Evolutionary conservation across 2,797 vertebrate genomes (phyloP).

Genomic region (Hirundo rustica): DNA sequence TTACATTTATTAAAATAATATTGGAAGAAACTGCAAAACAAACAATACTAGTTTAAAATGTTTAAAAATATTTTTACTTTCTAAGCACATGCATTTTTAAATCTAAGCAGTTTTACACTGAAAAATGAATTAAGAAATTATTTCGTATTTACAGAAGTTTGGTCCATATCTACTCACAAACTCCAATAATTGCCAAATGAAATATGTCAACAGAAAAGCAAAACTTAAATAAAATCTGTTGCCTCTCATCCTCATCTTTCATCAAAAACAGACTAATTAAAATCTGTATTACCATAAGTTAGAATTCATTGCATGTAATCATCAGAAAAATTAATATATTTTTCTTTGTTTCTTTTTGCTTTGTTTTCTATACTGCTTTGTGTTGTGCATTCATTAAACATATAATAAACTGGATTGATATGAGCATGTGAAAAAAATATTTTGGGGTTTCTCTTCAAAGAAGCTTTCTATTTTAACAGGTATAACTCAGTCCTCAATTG

Average conservation of each 20-base stretch:
- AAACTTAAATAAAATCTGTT: not conserved
- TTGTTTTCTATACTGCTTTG: not conserved
- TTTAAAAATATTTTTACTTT: not conserved
- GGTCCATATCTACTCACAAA: not conserved
- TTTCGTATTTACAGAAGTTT: not conserved
- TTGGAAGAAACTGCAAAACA: not conserved
- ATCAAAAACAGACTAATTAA: constrained; percentile 22
- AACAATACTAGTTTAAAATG: not conserved
- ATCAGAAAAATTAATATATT: not conserved
- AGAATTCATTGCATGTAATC: not conserved
- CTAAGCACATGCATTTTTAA: not conserved
- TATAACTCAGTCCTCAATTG: constrained; percentile 44
- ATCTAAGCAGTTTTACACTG: not conserved
- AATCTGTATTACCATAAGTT: not conserved
- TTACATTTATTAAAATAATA: not conserved
- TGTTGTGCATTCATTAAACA: constrained; percentile 36
- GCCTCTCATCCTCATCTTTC: not conserved
- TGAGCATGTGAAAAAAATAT: constrained; percentile 16
- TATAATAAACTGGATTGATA: constrained; percentile 37
- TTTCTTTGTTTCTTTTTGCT: constrained; percentile 13
- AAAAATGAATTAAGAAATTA: not conserved
- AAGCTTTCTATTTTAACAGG: constrained; percentile 43
- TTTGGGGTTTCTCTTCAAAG: constrained; percentile 27
- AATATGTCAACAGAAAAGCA: not conserved
- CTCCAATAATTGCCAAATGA: not conserved